Conservation (phyloP, 2,113 vertebrate genomes). For the Helogale parvula region DNA sequence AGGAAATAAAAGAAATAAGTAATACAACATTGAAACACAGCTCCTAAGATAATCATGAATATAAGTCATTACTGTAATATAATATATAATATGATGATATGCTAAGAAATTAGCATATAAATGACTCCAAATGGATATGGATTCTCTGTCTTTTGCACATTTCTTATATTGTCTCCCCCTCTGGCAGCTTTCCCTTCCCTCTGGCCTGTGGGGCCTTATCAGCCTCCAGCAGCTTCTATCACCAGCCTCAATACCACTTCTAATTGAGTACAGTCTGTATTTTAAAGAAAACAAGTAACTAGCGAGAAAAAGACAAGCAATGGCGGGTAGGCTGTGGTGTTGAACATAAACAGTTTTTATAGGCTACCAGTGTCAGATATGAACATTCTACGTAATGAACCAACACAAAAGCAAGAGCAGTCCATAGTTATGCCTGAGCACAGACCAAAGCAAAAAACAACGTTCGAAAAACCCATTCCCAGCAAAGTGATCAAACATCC, state of each 20-base stretch:
- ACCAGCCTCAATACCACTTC: background rate
- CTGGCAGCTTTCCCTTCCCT: background rate
- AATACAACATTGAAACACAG: background rate
- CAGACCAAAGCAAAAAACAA: background rate
- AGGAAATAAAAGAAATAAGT: constrained; percentile 1
- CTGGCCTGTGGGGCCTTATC: background rate
- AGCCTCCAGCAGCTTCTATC: background rate
- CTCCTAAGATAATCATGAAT: background rate
- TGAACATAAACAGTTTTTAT: background rate
- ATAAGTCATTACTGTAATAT: background rate
- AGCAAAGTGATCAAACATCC: background rate
- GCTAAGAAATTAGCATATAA: background rate
- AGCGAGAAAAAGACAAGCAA: background rate
- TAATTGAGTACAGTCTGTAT: background rate
- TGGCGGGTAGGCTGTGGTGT: background rate
- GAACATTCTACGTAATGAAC: background rate
- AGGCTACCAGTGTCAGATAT: background rate
- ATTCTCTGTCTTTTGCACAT: background rate
- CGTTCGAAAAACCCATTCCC: background rate
- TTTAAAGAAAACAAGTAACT: background rate
- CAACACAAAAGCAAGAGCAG: background rate
- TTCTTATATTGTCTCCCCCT: background rate
- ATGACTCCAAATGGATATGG: background rate
- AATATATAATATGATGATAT: background rate
- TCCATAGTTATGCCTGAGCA: background rate